These are phyloP conservation scores for Lasioglossum leucozonium DNA, from an alignment of 2,888 invertebrate genomes.

Conservation along the genomic window DNA sequence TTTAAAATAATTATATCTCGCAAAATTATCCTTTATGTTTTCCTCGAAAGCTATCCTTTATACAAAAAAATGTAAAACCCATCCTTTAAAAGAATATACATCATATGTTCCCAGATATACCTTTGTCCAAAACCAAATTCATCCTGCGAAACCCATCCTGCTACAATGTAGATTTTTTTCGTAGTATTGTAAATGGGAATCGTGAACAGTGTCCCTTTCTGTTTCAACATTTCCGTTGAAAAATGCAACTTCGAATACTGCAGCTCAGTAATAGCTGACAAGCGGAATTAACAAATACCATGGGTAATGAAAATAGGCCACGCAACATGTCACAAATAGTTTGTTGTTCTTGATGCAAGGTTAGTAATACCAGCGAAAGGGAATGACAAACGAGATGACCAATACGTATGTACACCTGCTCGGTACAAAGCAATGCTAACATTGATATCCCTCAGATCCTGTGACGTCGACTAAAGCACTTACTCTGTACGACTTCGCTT, in stretches of 20 bases:
- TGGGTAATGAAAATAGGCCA: conserved; percentile 8
- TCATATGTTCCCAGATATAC: too few relatives aligned
- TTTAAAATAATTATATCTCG: too few relatives aligned
- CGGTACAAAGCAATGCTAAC: conserved; percentile 9
- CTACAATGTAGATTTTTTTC: too few relatives aligned
- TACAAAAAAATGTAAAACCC: too few relatives aligned
- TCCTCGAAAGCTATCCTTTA: too few relatives aligned
- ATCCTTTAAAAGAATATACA: too few relatives aligned
- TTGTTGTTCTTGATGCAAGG: background rate
- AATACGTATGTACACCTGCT: background rate
- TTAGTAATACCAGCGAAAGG: background rate
- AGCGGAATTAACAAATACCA: background rate
- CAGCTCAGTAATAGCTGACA: background rate
- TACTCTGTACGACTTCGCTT: background rate
- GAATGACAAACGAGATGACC: conserved; percentile 3
- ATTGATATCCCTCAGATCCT: conserved; percentile 11
- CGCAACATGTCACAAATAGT: conserved; percentile 8
- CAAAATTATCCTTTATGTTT: too few relatives aligned
- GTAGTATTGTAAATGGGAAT: background rate
- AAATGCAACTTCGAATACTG: background rate
- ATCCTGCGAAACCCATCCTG: too few relatives aligned
- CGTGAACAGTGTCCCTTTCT: background rate
- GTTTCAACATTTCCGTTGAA: background rate
- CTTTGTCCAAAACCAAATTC: too few relatives aligned
- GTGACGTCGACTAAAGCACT: background rate